A percentile compares a stretch with the other conserved stretches of the same genome.
phyloP scores from a whole-genome alignment of 2,113 vertebrate genomes.

The Cyanoderma ruficeps region DNA sequence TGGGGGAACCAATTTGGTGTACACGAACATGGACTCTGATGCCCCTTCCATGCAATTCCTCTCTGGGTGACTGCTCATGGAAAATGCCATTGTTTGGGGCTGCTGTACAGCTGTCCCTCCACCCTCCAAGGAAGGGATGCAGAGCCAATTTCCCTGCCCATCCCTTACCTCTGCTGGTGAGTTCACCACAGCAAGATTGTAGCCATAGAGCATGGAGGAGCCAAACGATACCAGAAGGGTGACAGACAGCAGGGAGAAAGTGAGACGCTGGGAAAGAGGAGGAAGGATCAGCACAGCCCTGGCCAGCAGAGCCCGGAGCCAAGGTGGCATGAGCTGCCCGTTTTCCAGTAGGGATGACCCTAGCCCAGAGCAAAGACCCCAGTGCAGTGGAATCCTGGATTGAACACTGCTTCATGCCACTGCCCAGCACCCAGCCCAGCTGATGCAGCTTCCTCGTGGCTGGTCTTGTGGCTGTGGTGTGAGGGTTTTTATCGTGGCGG shows the following conservation, averaged over 20 bases:
- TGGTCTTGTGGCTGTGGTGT: background rate
- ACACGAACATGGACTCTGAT: background rate
- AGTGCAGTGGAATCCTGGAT: accelerated
- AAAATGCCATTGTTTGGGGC: background rate
- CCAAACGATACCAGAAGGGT: constrained; percentile 86
- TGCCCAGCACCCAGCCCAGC: background rate
- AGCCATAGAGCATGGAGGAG: constrained; percentile 90
- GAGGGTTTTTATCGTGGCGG: background rate
- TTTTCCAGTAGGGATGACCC: background rate
- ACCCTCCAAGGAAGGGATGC: background rate
- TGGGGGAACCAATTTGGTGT: accelerated
- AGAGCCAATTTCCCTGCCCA: background rate
- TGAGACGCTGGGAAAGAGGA: constrained; percentile 75
- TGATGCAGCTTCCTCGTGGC: accelerated
- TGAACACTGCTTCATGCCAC: background rate
- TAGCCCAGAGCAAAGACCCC: background rate
- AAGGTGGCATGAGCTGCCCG: background rate
- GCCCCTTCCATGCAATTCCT: background rate
- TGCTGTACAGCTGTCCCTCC: background rate
- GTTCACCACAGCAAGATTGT: constrained; percentile 90
- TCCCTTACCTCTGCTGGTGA: constrained; percentile 82
- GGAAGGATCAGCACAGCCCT: background rate
- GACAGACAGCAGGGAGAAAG: constrained; percentile 79
- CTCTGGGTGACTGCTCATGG: background rate
- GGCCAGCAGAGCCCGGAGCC: background rate